Evolutionary conservation across 2,797 vertebrate genomes (phyloP), one percentile per base, ranked within the genome.

Genomic region (Gymnodraco acuticeps): DNA sequence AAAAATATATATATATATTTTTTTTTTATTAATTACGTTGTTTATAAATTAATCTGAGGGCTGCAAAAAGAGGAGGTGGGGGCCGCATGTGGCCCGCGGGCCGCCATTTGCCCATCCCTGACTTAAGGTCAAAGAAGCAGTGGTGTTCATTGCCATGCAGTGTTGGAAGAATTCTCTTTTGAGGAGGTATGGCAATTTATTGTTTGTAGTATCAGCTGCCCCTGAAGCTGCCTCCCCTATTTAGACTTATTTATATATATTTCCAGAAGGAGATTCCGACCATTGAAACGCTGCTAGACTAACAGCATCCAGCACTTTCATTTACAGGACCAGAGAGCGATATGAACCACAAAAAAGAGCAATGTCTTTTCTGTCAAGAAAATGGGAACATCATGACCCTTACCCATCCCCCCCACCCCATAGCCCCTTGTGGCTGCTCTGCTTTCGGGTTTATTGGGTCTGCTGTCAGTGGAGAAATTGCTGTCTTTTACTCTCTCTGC

Each of bases 361-460:
- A 62, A 81, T 54, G 71, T 69, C 20, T 82, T 54, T 78, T 3
- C 76, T 76, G 76, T 75, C 70, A 80, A 53, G 75, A 79, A 74
- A 77, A 78, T n/a, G 33, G 55, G n/a, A 54, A 59, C 73, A 46
- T 51, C 42, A 3, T 19, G 2, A 67, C 17, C 56, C 73, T 74
- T 63, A n/a, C 19, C 74, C 64, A 63, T 10, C 43, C 3, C 33
- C 33, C 33, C 33, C 33, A 7, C 33, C 33, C 77, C 64, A 2
- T 1, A 61, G 59, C 64, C 76, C 59, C 80, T 68, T 27, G 73
- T 77, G 77, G 59, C 51, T 80, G 46, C 43, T 0, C 43, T 43
- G 54, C 54, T 63, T 73, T 73, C 3, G 0, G 72, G 54, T 82
- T 85, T 87, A 82, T 83, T 87, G 78, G 69, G 45, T 56, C 42